Conservation (phyloP, 2,888 invertebrate genomes). For the Anoplius nigerrimus region DNA sequence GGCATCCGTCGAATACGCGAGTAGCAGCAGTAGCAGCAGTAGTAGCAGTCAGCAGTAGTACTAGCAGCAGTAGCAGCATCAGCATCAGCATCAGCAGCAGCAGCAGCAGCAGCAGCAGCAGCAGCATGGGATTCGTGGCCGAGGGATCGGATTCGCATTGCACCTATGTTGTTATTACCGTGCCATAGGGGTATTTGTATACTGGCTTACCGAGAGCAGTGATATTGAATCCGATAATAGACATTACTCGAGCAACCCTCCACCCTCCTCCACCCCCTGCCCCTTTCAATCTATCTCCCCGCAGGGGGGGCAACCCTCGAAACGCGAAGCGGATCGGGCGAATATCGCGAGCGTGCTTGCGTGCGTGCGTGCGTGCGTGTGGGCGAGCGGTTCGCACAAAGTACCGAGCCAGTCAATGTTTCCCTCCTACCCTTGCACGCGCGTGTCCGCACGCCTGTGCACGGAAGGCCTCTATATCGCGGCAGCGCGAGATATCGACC, state of each 20-base stretch:
- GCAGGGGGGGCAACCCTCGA: neutral
- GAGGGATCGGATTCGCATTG: slow-evolving; percentile 59
- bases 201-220: slow-evolving; percentile 73
- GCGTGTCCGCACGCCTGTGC: too few species aligned
- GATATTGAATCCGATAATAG: slow-evolving; percentile 75
- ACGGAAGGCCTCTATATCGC: neutral
- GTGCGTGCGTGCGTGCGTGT: slow-evolving; percentile 38
- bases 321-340: slow-evolving; percentile 8
- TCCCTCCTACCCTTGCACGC: neutral
- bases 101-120: slow-evolving; percentile 39
- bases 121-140: slow-evolving; percentile 63
- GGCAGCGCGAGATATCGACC: slow-evolving; percentile 23
- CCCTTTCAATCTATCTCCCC: slow-evolving; percentile 17
- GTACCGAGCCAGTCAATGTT: too few species aligned
- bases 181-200: slow-evolving; percentile 73
- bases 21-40: slow-evolving; percentile 32
- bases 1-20: slow-evolving; percentile 57
- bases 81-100: too few species aligned
- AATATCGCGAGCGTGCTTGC: slow-evolving; percentile 38
- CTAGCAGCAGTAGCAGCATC: slow-evolving; percentile 30
- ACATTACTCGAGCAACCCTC: slow-evolving; percentile 62
- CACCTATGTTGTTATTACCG: slow-evolving; percentile 72
- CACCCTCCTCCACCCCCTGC: slow-evolving; percentile 42
- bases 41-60: slow-evolving; percentile 38
- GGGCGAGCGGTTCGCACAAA: neutral